Evolutionary conservation across 1,140 invertebrate genomes (phyloP).

Genomic region (Aethina tumida): DNA sequence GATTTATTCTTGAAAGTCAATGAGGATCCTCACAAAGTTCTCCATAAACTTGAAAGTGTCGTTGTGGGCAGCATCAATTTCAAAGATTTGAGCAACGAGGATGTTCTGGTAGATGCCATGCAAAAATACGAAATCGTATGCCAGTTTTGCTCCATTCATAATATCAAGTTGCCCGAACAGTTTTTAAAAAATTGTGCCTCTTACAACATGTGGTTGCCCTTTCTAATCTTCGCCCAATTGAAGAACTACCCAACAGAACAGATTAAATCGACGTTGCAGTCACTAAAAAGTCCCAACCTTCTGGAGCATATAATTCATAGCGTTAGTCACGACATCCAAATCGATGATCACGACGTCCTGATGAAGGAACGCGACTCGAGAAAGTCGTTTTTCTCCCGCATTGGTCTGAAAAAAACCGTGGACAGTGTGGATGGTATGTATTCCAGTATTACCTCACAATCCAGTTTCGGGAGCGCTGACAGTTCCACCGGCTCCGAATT

Average conservation of each 20-base stretch:
- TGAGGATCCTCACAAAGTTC: constrained; percentile 22
- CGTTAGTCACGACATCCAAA: constrained; percentile 37
- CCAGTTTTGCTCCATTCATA: constrained; percentile 46
- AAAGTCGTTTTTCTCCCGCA: constrained; percentile 28
- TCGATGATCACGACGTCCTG: constrained; percentile 30
- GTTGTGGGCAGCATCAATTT: constrained; percentile 21
- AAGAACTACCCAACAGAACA: constrained; percentile 50
- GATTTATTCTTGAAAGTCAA: constrained; percentile 23
- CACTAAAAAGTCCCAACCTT: constrained; percentile 41
- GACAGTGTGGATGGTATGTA: constrained; percentile 14
- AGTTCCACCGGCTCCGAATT: constrained; percentile 24
- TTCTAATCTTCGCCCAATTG: constrained; percentile 50
- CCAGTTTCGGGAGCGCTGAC: constrained; percentile 33
- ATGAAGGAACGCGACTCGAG: constrained; percentile 29
- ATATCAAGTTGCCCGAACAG: constrained; percentile 42
- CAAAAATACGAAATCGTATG: constrained; percentile 45
- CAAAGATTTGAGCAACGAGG: constrained; percentile 26
- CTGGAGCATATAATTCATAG: constrained; percentile 45
- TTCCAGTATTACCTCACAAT: constrained; percentile 17
- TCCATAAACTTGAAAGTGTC: constrained; percentile 34
- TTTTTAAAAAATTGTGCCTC: constrained; percentile 44
- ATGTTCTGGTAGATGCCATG: constrained; percentile 33
- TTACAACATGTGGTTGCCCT: constrained; percentile 51
- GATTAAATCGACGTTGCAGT: constrained; percentile 41
- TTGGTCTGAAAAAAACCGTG: constrained; percentile 27